Percentiles rank a stretch among this genome's conserved stretches.
These are phyloP conservation scores for Syngnathus typhle DNA, from an alignment of 2,113 vertebrate genomes.

Conservation along the genomic window DNA sequence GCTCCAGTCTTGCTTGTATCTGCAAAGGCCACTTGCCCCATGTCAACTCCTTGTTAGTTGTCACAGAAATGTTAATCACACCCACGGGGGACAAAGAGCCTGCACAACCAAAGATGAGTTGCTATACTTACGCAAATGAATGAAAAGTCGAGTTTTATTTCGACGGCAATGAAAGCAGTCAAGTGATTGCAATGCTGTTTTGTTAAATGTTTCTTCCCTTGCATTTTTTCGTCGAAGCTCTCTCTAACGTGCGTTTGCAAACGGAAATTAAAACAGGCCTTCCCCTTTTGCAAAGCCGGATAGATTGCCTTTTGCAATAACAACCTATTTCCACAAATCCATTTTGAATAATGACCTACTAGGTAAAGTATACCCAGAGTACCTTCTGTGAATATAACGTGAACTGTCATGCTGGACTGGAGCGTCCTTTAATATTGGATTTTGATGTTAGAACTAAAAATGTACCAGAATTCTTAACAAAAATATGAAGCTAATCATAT, in stretches of 20 bases:
- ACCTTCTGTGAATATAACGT: not conserved
- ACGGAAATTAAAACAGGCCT: not conserved
- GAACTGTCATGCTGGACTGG: not conserved
- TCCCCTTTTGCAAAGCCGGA: not conserved
- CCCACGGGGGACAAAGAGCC: not conserved
- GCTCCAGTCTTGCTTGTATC: not conserved
- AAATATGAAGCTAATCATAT: too few relatives aligned
- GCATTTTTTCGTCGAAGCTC: not conserved
- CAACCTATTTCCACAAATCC: not conserved
- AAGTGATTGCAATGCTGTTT: not conserved
- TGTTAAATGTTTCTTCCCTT: not conserved
- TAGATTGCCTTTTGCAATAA: not conserved
- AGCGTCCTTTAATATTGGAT: not conserved
- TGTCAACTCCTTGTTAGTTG: not conserved
- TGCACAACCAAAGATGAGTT: not conserved
- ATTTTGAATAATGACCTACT: not conserved
- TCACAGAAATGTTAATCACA: slow-evolving; percentile 1
- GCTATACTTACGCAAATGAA: not conserved
- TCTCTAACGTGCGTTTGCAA: not conserved
- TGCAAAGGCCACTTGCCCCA: not conserved
- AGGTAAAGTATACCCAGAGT: not conserved
- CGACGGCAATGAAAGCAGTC: not conserved
- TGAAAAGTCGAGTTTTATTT: not conserved
- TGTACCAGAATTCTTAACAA: not conserved
- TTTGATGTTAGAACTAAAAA: not conserved